phyloP scores from a whole-genome alignment of 2,888 invertebrate genomes.

The Hydropsyche betteni region DNA sequence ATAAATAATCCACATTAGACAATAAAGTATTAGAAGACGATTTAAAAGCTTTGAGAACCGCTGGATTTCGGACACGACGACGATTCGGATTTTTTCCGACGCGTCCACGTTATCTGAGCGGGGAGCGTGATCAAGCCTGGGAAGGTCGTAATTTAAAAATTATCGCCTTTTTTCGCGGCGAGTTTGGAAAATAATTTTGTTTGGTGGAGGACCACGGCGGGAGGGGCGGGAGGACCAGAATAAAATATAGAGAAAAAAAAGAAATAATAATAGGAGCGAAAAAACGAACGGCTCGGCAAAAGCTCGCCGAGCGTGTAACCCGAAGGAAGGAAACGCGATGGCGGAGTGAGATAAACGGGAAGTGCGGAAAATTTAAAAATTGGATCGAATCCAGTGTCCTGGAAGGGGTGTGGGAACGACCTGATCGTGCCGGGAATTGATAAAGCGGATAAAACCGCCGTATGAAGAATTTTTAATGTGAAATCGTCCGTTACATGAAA shows the following conservation, averaged over 20 bases:
- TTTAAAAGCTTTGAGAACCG: constrained; percentile 30
- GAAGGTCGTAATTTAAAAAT: constrained; percentile 51
- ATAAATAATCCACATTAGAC: too few relatives aligned
- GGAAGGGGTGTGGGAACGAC: constrained; percentile 37
- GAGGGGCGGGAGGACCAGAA: background rate
- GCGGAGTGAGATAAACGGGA: constrained; percentile 38
- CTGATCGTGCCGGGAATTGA: constrained; percentile 28
- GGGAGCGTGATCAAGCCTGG: constrained; percentile 49
- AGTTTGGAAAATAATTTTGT: constrained; percentile 51
- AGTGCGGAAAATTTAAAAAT: constrained; percentile 40
- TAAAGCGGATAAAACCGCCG: constrained; percentile 20
- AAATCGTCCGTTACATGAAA: background rate
- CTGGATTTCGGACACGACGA: constrained; percentile 20
- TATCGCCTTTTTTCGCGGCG: constrained; percentile 52
- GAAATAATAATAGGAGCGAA: constrained; percentile 30
- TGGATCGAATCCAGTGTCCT: constrained; percentile 36
- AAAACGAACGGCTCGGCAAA: constrained; percentile 37
- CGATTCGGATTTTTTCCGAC: constrained; percentile 36
- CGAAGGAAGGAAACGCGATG: constrained; percentile 40
- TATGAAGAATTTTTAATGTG: constrained; percentile 1
- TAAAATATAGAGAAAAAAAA: constrained; percentile 36
- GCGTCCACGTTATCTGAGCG: constrained; percentile 44
- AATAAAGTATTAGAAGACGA: background rate
- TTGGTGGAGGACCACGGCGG: constrained; percentile 24
- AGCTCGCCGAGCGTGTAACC: constrained; percentile 30